phyloP scores from a whole-genome alignment of 2,113 vertebrate genomes.

The Apodemus sylvaticus region DNA sequence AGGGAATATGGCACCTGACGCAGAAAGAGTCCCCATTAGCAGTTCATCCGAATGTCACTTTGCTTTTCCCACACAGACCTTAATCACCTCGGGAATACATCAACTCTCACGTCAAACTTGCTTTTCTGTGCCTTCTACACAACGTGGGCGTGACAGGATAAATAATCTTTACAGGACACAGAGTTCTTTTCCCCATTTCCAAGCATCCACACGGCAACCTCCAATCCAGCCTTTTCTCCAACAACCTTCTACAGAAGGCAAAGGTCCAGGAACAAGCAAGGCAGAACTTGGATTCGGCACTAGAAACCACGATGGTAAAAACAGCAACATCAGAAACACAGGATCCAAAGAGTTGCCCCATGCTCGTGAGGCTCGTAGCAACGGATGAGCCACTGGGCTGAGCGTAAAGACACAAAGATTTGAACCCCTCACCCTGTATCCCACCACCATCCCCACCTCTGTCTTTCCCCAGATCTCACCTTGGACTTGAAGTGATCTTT shows the following conservation, averaged over 20 bases:
- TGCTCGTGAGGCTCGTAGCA: not conserved
- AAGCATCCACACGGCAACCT: not conserved
- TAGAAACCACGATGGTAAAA: rapidly evolving
- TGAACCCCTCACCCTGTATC: too few species aligned
- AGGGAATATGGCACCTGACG: not conserved
- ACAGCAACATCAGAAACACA: not conserved
- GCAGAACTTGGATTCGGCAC: not conserved
- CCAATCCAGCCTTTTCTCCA: not conserved
- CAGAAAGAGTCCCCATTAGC: not conserved
- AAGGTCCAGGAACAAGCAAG: not conserved
- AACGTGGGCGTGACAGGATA: not conserved
- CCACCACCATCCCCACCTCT: rapidly evolving
- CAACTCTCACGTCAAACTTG: not conserved
- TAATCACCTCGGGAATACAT: not conserved
- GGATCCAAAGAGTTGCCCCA: not conserved
- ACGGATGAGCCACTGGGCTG: not conserved
- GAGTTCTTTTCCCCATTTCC: not conserved
- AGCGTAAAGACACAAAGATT: not conserved
- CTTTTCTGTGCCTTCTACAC: not conserved
- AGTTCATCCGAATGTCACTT: not conserved
- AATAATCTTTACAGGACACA: not conserved
- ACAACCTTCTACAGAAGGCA: too few species aligned
- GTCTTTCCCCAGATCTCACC: not conserved
- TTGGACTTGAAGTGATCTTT: not conserved
- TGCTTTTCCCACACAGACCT: not conserved